phyloP scores from a whole-genome alignment of 2,113 vertebrate species.

The Xenopus borealis region DNA sequence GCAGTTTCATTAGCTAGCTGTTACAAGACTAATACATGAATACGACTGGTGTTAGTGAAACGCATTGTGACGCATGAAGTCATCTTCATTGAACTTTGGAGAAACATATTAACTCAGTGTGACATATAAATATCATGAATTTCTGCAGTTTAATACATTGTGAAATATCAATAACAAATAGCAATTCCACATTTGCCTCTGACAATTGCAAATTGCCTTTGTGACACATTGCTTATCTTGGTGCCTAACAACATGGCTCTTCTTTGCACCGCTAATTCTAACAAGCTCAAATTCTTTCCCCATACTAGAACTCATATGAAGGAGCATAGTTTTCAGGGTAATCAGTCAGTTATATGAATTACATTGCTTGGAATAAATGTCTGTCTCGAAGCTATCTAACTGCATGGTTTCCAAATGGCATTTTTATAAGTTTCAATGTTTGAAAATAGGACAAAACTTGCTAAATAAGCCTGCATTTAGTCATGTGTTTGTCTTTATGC shows the following conservation, averaged over 20 bases:
- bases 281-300: background rate
- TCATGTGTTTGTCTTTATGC: no score
- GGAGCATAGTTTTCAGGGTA: background rate
- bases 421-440: no score
- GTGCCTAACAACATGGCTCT: background rate
- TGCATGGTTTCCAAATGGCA: no score
- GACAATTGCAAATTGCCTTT: constrained; percentile 11
- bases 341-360: background rate
- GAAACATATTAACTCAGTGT: constrained; percentile 5
- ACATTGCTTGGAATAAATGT: background rate
- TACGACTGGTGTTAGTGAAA: background rate
- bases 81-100: background rate
- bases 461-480: no score
- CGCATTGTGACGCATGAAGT: constrained; percentile 10
- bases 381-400: background rate
- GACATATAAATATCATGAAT: background rate
- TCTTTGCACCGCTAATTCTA: constrained; percentile 6
- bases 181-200: background rate
- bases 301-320: background rate
- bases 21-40: background rate
- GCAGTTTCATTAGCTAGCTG: background rate
- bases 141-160: constrained; percentile 14
- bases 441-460: no score
- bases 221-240: constrained; percentile 12
- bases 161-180: constrained; percentile 1